Conservation (phyloP, 1,140 invertebrate species). For the Oscheius sp. region DNA sequence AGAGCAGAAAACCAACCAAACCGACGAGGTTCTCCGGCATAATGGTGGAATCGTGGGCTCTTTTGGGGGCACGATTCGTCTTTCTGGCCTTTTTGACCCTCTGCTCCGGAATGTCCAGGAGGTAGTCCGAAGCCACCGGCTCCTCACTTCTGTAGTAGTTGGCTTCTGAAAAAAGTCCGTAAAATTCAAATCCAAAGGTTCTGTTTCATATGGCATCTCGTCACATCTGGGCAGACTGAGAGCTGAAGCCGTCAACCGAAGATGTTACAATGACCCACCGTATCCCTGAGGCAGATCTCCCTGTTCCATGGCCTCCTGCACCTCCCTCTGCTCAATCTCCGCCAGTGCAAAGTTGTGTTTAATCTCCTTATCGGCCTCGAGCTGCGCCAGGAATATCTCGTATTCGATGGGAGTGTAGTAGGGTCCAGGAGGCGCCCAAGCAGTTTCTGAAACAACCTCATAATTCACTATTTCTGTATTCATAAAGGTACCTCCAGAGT, state of each 20-base stretch:
- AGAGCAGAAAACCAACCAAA: too few species aligned
- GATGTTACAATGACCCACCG: background rate
- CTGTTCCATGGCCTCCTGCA: background rate
- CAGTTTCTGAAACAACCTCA: background rate
- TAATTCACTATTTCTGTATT: background rate
- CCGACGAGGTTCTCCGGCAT: too few species aligned
- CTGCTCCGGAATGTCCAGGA: background rate
- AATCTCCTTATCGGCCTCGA: background rate
- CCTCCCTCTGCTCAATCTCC: background rate
- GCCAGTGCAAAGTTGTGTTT: background rate
- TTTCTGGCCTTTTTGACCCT: too few species aligned
- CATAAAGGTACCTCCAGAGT: background rate
- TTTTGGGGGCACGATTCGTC: too few species aligned
- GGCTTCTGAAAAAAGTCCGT: background rate
- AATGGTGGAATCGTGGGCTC: too few species aligned
- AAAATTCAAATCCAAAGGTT: too few species aligned
- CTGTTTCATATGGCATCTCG: too few species aligned
- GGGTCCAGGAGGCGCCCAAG: background rate
- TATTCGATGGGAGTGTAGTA: background rate
- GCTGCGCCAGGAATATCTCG: background rate
- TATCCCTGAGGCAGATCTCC: background rate
- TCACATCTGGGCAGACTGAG: too few species aligned
- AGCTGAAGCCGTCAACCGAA: too few species aligned
- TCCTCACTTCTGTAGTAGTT: too few species aligned
- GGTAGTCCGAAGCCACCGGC: background rate